Base-by-base conservation (phyloP, 2,888 invertebrate genomes). In the Nymphalis c-album region DNA sequence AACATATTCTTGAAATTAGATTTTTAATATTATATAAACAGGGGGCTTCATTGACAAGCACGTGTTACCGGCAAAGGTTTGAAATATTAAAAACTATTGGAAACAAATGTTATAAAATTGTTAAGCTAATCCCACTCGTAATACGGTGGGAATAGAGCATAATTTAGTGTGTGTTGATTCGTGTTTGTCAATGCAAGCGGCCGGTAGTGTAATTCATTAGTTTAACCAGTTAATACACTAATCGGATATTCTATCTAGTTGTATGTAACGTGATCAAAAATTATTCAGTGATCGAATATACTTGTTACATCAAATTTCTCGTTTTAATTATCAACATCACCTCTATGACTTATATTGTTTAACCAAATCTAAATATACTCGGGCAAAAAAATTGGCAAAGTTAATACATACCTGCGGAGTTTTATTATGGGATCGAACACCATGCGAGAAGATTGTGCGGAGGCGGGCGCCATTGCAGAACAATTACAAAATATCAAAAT, bases 271-370 rank as follows among this genome's bases (percentile, higher is more conserved):
- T 87, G 85, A 82, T 86, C 81, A 78, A 79, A 81, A 85, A 82
- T 83, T 81, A 86, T 83, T 88, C 91, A 90, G 91, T 92, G 91
- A 89, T 91, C 91, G 91, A 92, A 92, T 91, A 89, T 88, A 91
- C 86, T 92, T 92, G 92, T 93, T 92, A 92, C 88, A 88, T 86
- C 89, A 89, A 71, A 53, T 40, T 53, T 16, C 58, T 67, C 58
- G 69, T 72, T 74, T 72, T 65, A 48, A 50, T 66, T 62, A 8
- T 48, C 48, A 45, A 18, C n/a, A 47, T 17, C 18, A 16, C 20
- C n/a, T 35, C 35, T 7, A 17, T 4, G 20, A 7, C 26, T 31
- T 13, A 13, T 13, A 40, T 13, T 13, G 4, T 40, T 4, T 10
- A 13, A 40, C 4, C 40, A 40, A 13, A 40, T 13, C 40, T 4